Conservation (phyloP, 2,888 invertebrate genomes). For the Atrina japonica region DNA sequence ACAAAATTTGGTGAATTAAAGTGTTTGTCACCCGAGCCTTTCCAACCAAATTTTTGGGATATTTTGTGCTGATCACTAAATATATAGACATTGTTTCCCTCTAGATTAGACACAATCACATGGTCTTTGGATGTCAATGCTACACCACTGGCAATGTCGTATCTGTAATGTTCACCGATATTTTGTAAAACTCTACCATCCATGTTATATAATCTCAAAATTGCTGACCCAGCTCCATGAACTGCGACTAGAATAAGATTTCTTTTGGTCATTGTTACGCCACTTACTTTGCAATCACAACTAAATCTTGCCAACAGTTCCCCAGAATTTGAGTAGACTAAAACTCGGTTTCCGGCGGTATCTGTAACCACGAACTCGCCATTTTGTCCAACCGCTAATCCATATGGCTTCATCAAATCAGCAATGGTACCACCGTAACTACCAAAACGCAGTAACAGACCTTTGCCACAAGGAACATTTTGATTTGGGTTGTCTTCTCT, state of each 20-base stretch:
- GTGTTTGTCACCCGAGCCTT: conserved; percentile 69
- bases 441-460: conserved; percentile 64
- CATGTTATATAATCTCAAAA: conserved; percentile 64
- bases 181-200: conserved; percentile 60
- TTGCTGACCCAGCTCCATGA: conserved; percentile 58
- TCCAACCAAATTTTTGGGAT: conserved; percentile 70
- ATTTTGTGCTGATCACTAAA: conserved; percentile 71
- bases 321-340: conserved; percentile 67
- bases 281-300: conserved; percentile 66
- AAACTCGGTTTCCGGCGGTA: conserved; percentile 62
- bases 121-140: conserved; percentile 58
- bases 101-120: conserved; percentile 64
- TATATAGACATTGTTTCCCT: conserved; percentile 64
- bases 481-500: no score
- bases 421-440: conserved; percentile 64
- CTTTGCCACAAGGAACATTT: conserved; percentile 53
- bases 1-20: conserved; percentile 69
- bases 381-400: conserved; percentile 63
- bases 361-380: conserved; percentile 74
- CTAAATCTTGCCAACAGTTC: conserved; percentile 56
- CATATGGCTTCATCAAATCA: conserved; percentile 70
- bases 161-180: conserved; percentile 67
- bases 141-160: conserved; percentile 70
- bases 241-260: conserved; percentile 69
- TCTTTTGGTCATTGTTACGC: conserved; percentile 61